Conservation (phyloP, 2,888 invertebrate genomes). For the Euphydryas editha region DNA sequence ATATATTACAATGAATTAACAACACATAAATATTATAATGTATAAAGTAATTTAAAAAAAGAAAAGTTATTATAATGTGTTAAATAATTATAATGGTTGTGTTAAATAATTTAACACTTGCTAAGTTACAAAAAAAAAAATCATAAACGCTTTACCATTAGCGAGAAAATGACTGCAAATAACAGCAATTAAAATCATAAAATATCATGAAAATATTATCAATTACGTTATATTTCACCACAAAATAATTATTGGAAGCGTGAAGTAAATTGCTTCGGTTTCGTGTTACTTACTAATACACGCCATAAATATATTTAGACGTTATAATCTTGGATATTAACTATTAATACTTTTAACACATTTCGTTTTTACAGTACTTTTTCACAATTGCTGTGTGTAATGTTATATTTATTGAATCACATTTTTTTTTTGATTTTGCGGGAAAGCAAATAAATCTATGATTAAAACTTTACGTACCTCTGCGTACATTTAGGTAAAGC, state of each 20-base stretch:
- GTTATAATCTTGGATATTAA: neutral
- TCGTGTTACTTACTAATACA: conserved; percentile 10
- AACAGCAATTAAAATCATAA: neutral
- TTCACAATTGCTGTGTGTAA: conserved; percentile 2
- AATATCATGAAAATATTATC: neutral
- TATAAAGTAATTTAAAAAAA: too few species aligned
- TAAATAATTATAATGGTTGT: neutral
- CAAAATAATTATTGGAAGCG: conserved; percentile 7
- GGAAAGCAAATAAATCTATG: conserved; percentile 3
- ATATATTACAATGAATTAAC: too few species aligned
- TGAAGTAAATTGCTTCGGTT: conserved; percentile 16
- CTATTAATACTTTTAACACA: neutral
- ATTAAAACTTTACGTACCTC: too few species aligned
- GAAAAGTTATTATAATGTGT: too few species aligned
- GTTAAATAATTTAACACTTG: neutral
- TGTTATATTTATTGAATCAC: too few species aligned
- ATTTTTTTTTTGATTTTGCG: conserved; percentile 1
- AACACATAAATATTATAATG: too few species aligned
- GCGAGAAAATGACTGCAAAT: neutral
- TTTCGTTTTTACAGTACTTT: conserved; percentile 2
- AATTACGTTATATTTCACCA: neutral
- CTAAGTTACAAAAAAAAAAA: neutral
- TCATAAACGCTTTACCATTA: neutral
- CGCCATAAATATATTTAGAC: neutral
- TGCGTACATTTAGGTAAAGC: too few species aligned